phyloP scores from a whole-genome alignment of 2,888 invertebrate species.

The Epirrita christyi region DNA sequence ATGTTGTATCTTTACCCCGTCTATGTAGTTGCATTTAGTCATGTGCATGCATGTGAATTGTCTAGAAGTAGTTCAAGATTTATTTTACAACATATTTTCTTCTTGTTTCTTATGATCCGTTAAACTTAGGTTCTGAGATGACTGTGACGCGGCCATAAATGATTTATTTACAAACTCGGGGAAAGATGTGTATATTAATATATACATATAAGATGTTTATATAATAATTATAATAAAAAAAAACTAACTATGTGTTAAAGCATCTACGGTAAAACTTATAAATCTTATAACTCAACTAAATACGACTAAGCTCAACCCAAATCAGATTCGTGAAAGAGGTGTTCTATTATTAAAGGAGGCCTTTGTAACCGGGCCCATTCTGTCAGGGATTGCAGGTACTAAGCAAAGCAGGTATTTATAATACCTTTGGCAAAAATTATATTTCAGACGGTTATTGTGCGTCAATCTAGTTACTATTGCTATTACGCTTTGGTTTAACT shows the following conservation, averaged over 20 bases:
- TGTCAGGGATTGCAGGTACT: slow-evolving; percentile 28
- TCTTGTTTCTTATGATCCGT: too few relatives aligned
- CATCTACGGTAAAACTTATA: background rate
- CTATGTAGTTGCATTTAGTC: slow-evolving; percentile 13
- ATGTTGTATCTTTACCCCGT: slow-evolving; percentile 16
- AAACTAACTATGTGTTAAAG: background rate
- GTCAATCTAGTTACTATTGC: too few relatives aligned
- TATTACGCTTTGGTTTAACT: too few relatives aligned
- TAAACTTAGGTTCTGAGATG: too few relatives aligned
- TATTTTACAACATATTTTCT: too few relatives aligned
- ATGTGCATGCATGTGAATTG: background rate
- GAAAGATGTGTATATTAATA: background rate
- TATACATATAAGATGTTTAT: background rate
- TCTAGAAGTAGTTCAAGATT: background rate
- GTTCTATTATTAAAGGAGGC: slow-evolving; percentile 48
- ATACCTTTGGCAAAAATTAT: slow-evolving; percentile 1
- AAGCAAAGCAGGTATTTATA: slow-evolving; percentile 28
- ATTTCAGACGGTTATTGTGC: too few relatives aligned
- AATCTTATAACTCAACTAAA: slow-evolving; percentile 20
- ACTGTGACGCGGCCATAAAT: background rate
- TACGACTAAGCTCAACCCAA: slow-evolving; percentile 27
- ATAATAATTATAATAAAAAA: background rate
- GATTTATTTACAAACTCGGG: background rate
- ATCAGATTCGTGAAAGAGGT: slow-evolving; percentile 44
- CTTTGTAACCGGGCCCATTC: slow-evolving; percentile 48